Conservation (phyloP, 2,797 vertebrate species). For the Chrosomus eos region DNA sequence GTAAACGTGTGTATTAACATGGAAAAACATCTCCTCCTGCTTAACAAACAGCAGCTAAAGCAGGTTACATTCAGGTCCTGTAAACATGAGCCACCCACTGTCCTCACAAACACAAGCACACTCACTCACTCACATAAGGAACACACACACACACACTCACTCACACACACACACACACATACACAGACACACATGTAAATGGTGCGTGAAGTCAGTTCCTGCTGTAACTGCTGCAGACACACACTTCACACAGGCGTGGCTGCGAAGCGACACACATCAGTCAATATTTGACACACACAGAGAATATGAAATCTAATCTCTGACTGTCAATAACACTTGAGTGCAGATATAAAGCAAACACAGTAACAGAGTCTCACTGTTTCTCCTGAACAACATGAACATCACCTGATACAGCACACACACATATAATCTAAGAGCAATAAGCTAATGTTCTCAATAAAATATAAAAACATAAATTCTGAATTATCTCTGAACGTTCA, state of each 20-base stretch:
- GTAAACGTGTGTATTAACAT: neutral
- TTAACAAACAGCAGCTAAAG: conserved; percentile 5
- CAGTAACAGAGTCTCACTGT: neutral
- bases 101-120: neutral
- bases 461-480: no score
- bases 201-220: neutral
- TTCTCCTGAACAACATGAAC: neutral
- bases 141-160: no score
- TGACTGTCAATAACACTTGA: conserved; percentile 18
- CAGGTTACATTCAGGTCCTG: conserved; percentile 3
- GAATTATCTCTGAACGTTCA: neutral
- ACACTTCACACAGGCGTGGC: neutral
- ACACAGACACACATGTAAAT: neutral
- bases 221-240: neutral
- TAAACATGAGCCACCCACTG: neutral
- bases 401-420: neutral
- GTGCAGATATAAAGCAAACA: conserved; percentile 33
- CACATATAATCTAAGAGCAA: no score
- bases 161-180: no score
- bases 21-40: conserved; percentile 8
- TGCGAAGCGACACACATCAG: conserved; percentile 18
- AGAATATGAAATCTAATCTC: conserved; percentile 27
- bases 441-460: neutral
- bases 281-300: conserved; percentile 64
- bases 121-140: no score